These are phyloP conservation scores for Chlorodrepanis virens DNA, from an alignment of 2,113 vertebrate genomes.

Conservation along the genomic window DNA sequence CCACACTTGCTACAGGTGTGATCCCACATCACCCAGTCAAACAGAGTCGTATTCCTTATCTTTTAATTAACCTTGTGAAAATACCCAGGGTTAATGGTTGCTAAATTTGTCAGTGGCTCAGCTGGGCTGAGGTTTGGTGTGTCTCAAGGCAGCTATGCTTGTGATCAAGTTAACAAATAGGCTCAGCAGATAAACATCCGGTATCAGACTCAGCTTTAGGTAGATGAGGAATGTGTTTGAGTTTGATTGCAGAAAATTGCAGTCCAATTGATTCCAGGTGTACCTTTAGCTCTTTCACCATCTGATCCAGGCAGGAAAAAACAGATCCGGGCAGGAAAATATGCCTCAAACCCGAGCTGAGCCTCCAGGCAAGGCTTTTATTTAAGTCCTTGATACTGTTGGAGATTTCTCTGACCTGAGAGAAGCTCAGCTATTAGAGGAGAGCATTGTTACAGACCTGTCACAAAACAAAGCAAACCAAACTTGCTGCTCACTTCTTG, in stretches of 20 bases:
- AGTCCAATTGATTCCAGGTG: constrained; percentile 14
- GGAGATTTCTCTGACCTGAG: neutral
- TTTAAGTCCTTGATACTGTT: neutral
- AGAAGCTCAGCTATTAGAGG: neutral
- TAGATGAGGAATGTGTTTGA: constrained; percentile 38
- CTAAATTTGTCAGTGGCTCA: neutral
- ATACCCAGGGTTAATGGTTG: neutral
- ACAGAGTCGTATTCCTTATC: neutral
- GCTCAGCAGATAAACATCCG: constrained; percentile 22
- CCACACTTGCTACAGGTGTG: accelerated
- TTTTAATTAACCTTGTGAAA: neutral
- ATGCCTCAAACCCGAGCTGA: accelerated
- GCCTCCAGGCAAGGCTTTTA: constrained; percentile 2
- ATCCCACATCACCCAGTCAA: neutral
- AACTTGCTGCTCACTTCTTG: neutral
- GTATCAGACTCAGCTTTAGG: neutral
- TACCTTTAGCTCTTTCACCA: neutral
- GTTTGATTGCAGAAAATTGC: constrained; percentile 31
- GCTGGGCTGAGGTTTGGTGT: neutral
- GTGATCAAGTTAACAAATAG: neutral
- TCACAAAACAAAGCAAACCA: neutral
- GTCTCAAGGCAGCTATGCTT: neutral
- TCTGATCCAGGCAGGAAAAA: neutral
- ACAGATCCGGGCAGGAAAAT: neutral
- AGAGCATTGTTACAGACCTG: neutral